A percentile compares a stretch with the other conserved stretches of the same genome.
Conservation (phyloP, 1,140 invertebrate species). For the Drosophila sulfurigaster region DNA sequence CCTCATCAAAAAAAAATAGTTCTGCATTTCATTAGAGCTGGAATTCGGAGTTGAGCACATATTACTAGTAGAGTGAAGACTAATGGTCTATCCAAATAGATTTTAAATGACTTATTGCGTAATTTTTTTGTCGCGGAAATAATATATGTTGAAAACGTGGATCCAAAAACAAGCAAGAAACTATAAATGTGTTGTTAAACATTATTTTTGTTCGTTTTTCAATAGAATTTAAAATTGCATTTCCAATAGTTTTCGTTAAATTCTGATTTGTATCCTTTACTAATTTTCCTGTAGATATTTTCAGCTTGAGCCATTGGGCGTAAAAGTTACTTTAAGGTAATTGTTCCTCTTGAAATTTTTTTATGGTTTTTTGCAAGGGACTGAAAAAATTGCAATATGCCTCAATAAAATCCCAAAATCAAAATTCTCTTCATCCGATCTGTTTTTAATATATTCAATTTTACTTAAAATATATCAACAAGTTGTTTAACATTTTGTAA, state of each 20-base stretch:
- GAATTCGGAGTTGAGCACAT: background rate
- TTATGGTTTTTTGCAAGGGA: too few relatives aligned
- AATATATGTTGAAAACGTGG: slow-evolving; percentile 29
- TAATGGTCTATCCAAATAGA: slow-evolving; percentile 20
- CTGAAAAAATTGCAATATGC: too few relatives aligned
- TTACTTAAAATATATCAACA: too few relatives aligned
- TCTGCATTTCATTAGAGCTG: background rate
- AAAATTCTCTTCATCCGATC: background rate
- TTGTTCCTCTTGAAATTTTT: slow-evolving; percentile 12
- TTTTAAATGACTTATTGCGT: slow-evolving; percentile 18
- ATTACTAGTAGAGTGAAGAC: background rate
- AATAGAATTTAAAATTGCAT: too few relatives aligned
- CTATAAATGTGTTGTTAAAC: background rate
- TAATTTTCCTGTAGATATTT: too few relatives aligned
- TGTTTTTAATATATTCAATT: too few relatives aligned
- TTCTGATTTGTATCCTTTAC: too few relatives aligned
- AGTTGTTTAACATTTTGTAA: too few relatives aligned
- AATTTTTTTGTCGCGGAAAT: slow-evolving; percentile 10
- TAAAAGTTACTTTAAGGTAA: slow-evolving; percentile 22
- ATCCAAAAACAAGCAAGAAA: slow-evolving; percentile 29
- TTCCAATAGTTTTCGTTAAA: too few relatives aligned
- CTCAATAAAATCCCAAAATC: too few relatives aligned
- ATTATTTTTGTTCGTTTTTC: too few relatives aligned
- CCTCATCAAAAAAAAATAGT: slow-evolving; percentile 4
- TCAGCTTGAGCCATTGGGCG: too few relatives aligned